These are phyloP conservation scores for Pterobdella sp. DNA, from an alignment of 2,888 invertebrate genomes.

Conservation along the genomic window DNA sequence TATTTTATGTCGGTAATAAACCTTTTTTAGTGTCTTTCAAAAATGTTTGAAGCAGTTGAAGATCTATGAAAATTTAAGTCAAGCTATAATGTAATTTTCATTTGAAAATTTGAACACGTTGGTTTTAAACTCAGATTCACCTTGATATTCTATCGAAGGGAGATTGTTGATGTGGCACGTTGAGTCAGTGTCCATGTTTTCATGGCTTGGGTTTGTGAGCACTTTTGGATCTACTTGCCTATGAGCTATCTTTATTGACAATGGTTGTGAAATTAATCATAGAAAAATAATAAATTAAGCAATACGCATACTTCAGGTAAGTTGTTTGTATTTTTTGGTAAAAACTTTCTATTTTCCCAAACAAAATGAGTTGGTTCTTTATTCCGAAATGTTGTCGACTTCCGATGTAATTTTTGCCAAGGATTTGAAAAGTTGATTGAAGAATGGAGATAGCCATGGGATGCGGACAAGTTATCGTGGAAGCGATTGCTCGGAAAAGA, in stretches of 20 bases:
- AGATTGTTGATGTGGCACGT: background rate
- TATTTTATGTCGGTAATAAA: no score
- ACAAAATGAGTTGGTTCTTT: constrained; percentile 26
- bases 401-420: background rate
- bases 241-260: no score
- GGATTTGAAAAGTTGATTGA: background rate
- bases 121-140: background rate
- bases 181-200: background rate
- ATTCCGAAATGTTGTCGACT: background rate
- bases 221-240: no score
- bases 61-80: constrained; percentile 8
- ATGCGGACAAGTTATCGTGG: background rate
- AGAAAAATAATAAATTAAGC: no score
- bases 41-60: constrained; percentile 17
- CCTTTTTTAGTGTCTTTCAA: constrained; percentile 27
- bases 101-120: background rate
- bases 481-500: background rate
- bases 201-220: background rate
- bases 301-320: no score
- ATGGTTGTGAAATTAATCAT: no score
- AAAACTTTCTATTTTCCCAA: constrained; percentile 5
- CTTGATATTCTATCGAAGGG: constrained; percentile 17
- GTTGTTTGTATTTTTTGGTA: background rate
- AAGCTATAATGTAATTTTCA: background rate
- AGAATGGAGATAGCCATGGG: background rate